A percentile compares a stretch with the other conserved stretches of the same genome.
Conservation (phyloP, 2,888 invertebrate genomes). For the Parnassius glacialis region DNA sequence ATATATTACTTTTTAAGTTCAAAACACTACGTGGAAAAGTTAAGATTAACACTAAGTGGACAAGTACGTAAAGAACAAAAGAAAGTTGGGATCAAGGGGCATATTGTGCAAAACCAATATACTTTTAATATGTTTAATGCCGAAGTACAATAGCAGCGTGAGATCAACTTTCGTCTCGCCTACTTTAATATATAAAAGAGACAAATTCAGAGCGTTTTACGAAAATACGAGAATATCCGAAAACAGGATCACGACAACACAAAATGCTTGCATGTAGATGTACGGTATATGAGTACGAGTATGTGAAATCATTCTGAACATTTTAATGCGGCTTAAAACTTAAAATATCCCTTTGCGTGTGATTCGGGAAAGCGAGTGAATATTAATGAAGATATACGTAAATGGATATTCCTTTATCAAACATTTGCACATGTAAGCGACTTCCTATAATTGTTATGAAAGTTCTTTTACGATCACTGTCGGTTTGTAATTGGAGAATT, state of each 20-base stretch:
- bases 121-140: constrained; percentile 31
- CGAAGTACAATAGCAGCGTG: constrained; percentile 43
- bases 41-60: constrained; percentile 3
- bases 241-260: constrained; percentile 27
- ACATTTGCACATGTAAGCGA: constrained; percentile 52
- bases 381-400: constrained; percentile 64
- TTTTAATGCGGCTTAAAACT: constrained; percentile 26
- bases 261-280: constrained; percentile 20
- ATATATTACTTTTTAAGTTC: background rate
- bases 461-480: constrained; percentile 39
- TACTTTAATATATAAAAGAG: constrained; percentile 55
- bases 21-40: constrained; percentile 4
- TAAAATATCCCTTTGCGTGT: constrained; percentile 51
- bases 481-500: constrained; percentile 45
- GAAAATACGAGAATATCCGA: constrained; percentile 48
- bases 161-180: constrained; percentile 65
- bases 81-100: constrained; percentile 35
- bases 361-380: constrained; percentile 63
- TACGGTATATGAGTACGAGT: background rate
- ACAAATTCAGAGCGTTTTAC: constrained; percentile 54
- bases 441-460: constrained; percentile 55
- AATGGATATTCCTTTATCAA: constrained; percentile 42
- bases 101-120: constrained; percentile 31
- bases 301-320: constrained; percentile 16
- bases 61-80: constrained; percentile 23